A percentile compares a stretch with the other conserved stretches of the same genome.
phyloP scores from a whole-genome alignment of 2,888 invertebrate species.

The Cheilosia vernalis region DNA sequence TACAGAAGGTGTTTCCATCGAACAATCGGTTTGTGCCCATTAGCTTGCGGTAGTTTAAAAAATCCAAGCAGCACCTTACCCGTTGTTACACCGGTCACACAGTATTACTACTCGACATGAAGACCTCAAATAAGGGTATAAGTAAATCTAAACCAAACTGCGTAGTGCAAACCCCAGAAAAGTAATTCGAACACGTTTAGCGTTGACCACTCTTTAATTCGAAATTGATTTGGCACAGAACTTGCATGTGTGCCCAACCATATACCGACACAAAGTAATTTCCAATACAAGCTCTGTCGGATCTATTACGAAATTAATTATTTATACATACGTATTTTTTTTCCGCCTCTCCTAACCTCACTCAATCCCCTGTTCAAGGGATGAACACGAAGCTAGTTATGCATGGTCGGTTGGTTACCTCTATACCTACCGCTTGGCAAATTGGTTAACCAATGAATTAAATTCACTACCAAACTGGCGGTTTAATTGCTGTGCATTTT shows the following conservation, averaged over 20 bases:
- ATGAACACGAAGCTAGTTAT: slow-evolving; percentile 37
- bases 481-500: slow-evolving; percentile 73
- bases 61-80: too few relatives aligned
- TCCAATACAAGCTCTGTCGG: slow-evolving; percentile 15
- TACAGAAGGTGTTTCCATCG: too few relatives aligned
- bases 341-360: neutral
- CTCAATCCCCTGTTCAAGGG: slow-evolving; percentile 13
- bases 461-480: slow-evolving; percentile 69
- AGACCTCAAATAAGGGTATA: too few relatives aligned
- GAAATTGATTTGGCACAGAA: slow-evolving; percentile 30
- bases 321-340: slow-evolving; percentile 13
- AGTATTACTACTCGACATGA: too few relatives aligned
- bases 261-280: slow-evolving; percentile 4
- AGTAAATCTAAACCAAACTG: neutral
- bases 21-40: too few relatives aligned
- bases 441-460: slow-evolving; percentile 75
- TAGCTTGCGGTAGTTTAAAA: too few relatives aligned
- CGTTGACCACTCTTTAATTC: slow-evolving; percentile 38
- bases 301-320: slow-evolving; percentile 48
- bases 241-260: neutral
- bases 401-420: slow-evolving; percentile 9
- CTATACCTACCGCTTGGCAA: slow-evolving; percentile 58
- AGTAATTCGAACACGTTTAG: neutral
- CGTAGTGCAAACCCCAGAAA: neutral
- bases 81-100: too few relatives aligned